phyloP scores from a whole-genome alignment of 2,113 vertebrate species.

The Tupaia tana region DNA sequence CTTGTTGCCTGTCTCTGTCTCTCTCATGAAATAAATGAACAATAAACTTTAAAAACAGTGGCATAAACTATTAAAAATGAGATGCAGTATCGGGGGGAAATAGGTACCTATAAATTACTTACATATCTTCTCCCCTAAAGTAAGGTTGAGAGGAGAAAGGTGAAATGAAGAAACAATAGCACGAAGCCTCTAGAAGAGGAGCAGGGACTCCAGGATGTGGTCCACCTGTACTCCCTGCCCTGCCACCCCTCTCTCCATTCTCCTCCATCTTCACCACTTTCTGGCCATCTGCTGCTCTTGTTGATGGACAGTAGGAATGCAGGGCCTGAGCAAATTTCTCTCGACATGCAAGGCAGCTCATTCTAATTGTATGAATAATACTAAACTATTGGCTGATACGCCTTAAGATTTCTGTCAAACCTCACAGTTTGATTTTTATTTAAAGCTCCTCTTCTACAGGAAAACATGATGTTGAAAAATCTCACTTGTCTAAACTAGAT shows the following conservation, averaged over 20 bases:
- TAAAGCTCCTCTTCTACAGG: conserved; percentile 54
- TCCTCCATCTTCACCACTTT: not conserved
- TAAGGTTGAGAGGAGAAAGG: not conserved
- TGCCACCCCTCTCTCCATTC: not conserved
- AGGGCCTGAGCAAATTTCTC: conserved; percentile 10
- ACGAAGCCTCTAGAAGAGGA: not conserved
- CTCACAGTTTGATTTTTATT: conserved; percentile 35
- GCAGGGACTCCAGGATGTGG: not conserved
- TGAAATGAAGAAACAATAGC: not conserved
- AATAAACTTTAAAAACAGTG: too few relatives aligned
- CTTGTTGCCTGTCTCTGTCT: too few relatives aligned
- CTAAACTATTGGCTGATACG: not conserved
- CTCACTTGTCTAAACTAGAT: conserved; percentile 55
- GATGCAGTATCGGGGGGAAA: not conserved
- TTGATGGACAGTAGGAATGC: not conserved
- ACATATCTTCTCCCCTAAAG: not conserved
- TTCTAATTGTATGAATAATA: conserved; percentile 49
- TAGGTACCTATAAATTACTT: conserved; percentile 6
- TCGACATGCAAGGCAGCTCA: conserved; percentile 37
- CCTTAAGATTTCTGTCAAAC: conserved; percentile 57
- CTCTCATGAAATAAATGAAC: too few relatives aligned
- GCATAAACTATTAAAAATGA: conserved; percentile 11
- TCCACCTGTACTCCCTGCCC: not conserved
- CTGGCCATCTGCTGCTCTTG: not conserved
- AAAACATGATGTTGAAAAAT: conserved; percentile 56